phyloP scores from a whole-genome alignment of 2,888 invertebrate genomes.

The Acanthosoma haemorrhoidale region DNA sequence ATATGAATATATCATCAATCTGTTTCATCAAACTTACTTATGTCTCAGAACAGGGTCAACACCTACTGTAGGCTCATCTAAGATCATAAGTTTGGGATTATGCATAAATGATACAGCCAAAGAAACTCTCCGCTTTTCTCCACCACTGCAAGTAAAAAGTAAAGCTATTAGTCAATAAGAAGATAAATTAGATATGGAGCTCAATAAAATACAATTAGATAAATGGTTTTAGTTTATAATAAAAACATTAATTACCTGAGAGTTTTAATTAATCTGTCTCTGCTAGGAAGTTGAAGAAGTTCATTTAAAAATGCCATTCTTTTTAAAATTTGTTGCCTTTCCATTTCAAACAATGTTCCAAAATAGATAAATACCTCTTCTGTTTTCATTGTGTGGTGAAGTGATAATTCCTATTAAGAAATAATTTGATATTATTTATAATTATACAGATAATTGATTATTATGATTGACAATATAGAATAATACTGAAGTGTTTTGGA shows the following conservation, averaged over 20 bases:
- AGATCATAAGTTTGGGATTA: constrained; percentile 77
- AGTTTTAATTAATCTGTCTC: constrained; percentile 59
- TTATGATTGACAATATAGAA: neutral
- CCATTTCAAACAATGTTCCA: constrained; percentile 73
- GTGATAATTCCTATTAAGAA: constrained; percentile 56
- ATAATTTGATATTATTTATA: neutral
- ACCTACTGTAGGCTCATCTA: constrained; percentile 93
- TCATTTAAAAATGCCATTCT: constrained; percentile 50
- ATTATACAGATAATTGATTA: neutral
- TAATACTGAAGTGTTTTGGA: neutral
- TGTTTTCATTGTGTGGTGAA: constrained; percentile 69
- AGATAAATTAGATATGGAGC: neutral
- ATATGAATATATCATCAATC: neutral
- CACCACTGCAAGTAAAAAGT: constrained; percentile 52
- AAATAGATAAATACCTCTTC: constrained; percentile 76
- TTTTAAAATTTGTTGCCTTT: constrained; percentile 52
- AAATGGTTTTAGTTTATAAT: too few species aligned
- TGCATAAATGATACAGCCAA: constrained; percentile 84
- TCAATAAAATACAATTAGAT: neutral
- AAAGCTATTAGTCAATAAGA: neutral
- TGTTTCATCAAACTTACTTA: constrained; percentile 53
- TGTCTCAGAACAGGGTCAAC: constrained; percentile 82
- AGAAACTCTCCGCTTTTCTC: constrained; percentile 83
- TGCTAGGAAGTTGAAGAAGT: constrained; percentile 61
- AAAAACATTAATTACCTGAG: constrained; percentile 72